Base-by-base conservation (phyloP, 2,797 vertebrate genomes). In the Gobio occitaniae region DNA sequence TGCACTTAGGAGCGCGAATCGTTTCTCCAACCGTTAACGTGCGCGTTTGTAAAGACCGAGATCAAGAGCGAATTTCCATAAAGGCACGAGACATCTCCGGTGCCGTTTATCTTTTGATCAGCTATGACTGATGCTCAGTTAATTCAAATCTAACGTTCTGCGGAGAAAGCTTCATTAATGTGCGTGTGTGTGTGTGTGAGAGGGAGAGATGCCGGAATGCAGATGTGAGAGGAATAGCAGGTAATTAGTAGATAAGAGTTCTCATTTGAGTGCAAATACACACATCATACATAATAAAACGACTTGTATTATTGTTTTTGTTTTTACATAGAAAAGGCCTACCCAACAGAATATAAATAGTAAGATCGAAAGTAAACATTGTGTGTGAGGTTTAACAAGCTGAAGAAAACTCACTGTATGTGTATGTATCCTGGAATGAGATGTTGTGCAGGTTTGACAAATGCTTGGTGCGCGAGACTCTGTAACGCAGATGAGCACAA, bases 91-190 rank as follows among this genome's bases (percentile, higher is more conserved):
- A 94, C 89, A 91, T 93, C 90, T 91, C 93, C 91, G 92, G 92
- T 95, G 93, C 94, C 96, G 96, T 96, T 97, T 97, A 97, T 95
- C 90, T 89, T 97, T 96, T 97, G 96, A 96, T 97, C 96, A 95
- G 95, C 94, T 95, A 95, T 97, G 97, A 98, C 96, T 95, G 96
- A 97, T 98, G 96, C 95, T 95, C 94, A 96, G 96, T 96, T 96
- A 96, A 95, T 95, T 96, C 96, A 96, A 95, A 97, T 96, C 95
- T 94, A 96, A 94, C 96, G 96, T 95, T 32, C 69, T 5, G 9
- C 3, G 2, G 11, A 68, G 38, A 56, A 41, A 82, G 71, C 44
- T 77, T 76, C 71, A 97, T 98, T 97, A 96, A 97, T 97, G 97
- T 94, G 91, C 94, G 94, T 93, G 95, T 96, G 96, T 96, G 96